Conservation (phyloP, 2,888 invertebrate species). For the Xylocampa areola region DNA sequence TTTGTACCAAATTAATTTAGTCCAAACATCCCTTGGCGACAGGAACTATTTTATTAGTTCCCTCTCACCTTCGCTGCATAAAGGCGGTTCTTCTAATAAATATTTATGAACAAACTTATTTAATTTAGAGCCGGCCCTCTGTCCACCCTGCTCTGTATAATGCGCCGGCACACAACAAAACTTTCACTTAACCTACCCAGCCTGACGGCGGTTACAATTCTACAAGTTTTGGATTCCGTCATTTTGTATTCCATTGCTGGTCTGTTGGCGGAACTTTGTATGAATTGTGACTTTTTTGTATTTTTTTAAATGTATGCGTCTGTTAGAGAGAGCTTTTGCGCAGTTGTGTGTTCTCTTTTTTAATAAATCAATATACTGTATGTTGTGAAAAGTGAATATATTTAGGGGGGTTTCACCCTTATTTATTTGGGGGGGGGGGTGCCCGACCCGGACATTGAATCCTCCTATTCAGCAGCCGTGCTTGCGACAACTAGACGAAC, state of each 20-base stretch:
- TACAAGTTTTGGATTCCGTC: conserved; percentile 26
- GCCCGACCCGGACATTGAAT: too few species aligned
- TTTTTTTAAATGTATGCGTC: conserved; percentile 15
- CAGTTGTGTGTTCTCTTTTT: not conserved
- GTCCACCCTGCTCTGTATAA: conserved; percentile 54
- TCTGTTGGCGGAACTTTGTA: conserved; percentile 11
- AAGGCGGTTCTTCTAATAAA: conserved; percentile 54
- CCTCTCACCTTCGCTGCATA: conserved; percentile 49
- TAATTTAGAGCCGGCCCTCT: conserved; percentile 57
- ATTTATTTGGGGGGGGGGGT: too few species aligned
- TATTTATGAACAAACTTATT: conserved; percentile 66
- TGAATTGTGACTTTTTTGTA: conserved; percentile 32
- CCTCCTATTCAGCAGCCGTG: too few species aligned
- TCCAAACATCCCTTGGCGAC: conserved; percentile 20
- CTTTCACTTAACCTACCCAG: conserved; percentile 13
- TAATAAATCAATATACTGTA: not conserved
- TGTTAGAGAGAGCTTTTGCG: conserved; percentile 3
- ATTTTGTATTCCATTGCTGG: conserved; percentile 19
- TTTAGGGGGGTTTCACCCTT: too few species aligned
- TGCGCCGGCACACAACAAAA: conserved; percentile 42
- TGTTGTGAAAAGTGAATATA: too few species aligned
- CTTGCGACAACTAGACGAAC: too few species aligned
- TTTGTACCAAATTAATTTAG: conserved; percentile 27
- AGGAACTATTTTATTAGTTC: conserved; percentile 56
- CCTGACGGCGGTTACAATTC: conserved; percentile 6